Conservation (phyloP, 2,113 vertebrate species). For the Edolisoma coerulescens region DNA sequence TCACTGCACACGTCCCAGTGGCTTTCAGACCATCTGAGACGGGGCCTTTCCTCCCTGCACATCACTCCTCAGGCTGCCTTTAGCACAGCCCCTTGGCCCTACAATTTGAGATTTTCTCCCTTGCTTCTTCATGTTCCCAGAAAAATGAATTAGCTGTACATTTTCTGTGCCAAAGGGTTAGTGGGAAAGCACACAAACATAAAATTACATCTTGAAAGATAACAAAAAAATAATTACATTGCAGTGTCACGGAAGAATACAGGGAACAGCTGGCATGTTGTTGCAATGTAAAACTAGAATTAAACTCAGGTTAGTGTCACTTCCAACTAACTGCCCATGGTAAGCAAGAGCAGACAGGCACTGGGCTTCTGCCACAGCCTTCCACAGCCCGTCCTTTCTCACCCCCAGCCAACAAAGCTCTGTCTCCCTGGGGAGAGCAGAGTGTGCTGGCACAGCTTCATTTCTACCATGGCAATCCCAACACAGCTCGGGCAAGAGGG, state of each 20-base stretch:
- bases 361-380: background rate
- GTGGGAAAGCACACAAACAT: background rate
- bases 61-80: background rate
- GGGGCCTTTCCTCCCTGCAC: background rate
- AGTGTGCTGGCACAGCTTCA: background rate
- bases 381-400: background rate
- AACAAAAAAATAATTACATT: constrained; percentile 59
- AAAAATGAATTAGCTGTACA: background rate
- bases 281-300: constrained; percentile 66
- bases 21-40: background rate
- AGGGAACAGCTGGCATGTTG: constrained; percentile 62
- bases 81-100: background rate
- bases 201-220: constrained; percentile 47
- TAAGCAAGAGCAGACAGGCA: constrained; percentile 19
- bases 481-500: background rate
- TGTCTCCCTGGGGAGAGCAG: background rate
- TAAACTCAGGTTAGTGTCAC: constrained; percentile 66
- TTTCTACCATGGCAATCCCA: background rate
- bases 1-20: background rate
- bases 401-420: background rate
- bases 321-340: constrained; percentile 59
- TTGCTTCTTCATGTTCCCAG: background rate
- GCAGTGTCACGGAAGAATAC: constrained; percentile 26
- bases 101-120: background rate
- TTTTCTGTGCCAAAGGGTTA: background rate